Percentiles rank a stretch among this genome's conserved stretches.
Evolutionary conservation across 2,888 invertebrate species (phyloP).

Genomic region (Ceraclea dissimilis): DNA sequence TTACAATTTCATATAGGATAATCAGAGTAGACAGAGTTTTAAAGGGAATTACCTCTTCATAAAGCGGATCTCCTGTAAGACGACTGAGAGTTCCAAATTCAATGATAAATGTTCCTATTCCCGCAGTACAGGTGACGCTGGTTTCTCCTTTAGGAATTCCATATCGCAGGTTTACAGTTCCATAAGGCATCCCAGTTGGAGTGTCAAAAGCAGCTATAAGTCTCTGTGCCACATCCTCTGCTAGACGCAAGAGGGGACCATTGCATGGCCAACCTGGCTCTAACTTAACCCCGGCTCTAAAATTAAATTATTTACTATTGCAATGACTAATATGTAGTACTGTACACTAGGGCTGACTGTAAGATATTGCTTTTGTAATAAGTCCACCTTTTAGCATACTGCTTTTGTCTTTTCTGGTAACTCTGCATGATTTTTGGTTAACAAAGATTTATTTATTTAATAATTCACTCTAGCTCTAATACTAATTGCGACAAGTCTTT

Average conservation of each 20-base stretch:
- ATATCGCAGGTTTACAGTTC: conserved; percentile 85
- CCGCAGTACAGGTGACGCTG: conserved; percentile 94
- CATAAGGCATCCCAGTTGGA: conserved; percentile 94
- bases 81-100: conserved; percentile 94
- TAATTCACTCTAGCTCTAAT: too few relatives aligned
- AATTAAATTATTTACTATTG: too few relatives aligned
- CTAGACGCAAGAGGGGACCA: conserved; percentile 85
- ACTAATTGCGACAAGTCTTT: too few relatives aligned
- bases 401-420: too few relatives aligned
- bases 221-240: conserved; percentile 90
- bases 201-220: conserved; percentile 87
- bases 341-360: too few relatives aligned
- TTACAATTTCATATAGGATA: too few relatives aligned
- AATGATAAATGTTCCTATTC: conserved; percentile 93
- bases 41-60: conserved; percentile 65
- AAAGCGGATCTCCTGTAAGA: conserved; percentile 88
- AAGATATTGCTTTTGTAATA: too few relatives aligned
- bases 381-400: too few relatives aligned
- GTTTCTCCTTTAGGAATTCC: conserved; percentile 95
- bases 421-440: too few relatives aligned
- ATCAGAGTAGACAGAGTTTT: background rate
- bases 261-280: conserved; percentile 97
- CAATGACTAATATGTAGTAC: too few relatives aligned
- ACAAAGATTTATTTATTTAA: too few relatives aligned
- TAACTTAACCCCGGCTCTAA: conserved; percentile 66